Percentiles rank a stretch among this genome's conserved stretches.
Evolutionary conservation across 2,888 invertebrate species (phyloP).

Genomic region (Mylabris sibirica): DNA sequence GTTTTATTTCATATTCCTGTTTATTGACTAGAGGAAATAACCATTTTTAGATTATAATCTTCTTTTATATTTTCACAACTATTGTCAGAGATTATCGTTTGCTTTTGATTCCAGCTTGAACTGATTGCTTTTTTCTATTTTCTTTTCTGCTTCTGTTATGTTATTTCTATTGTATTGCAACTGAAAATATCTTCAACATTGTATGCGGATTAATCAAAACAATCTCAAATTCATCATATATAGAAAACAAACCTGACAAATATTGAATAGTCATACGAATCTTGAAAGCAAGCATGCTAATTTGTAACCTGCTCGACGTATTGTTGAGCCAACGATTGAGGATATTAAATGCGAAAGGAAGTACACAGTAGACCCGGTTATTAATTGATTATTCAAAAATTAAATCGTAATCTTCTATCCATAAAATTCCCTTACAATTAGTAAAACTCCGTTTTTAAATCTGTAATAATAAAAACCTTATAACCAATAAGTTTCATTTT

Average conservation of each 20-base stretch:
- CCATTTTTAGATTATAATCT: not conserved
- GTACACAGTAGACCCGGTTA: too few species aligned
- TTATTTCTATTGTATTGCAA: too few species aligned
- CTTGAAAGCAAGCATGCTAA: too few species aligned
- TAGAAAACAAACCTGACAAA: too few species aligned
- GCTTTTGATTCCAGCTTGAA: not conserved
- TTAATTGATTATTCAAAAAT: too few species aligned
- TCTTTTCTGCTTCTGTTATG: not conserved
- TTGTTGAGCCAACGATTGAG: too few species aligned
- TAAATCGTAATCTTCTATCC: too few species aligned
- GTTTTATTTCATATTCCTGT: not conserved
- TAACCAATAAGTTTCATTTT: constrained; percentile 1
- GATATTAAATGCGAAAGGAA: too few species aligned
- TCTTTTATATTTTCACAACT: not conserved
- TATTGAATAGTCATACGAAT: too few species aligned
- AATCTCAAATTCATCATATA: not conserved
- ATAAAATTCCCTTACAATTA: too few species aligned
- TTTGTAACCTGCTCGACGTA: too few species aligned
- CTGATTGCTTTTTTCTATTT: not conserved
- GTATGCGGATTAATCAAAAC: not conserved
- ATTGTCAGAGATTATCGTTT: not conserved
- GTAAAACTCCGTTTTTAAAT: too few species aligned
- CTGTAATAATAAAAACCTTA: not conserved
- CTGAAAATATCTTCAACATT: not conserved
- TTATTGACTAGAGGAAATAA: not conserved